Conservation (phyloP, 2,113 vertebrate species). For the Lamprotornis superbus region DNA sequence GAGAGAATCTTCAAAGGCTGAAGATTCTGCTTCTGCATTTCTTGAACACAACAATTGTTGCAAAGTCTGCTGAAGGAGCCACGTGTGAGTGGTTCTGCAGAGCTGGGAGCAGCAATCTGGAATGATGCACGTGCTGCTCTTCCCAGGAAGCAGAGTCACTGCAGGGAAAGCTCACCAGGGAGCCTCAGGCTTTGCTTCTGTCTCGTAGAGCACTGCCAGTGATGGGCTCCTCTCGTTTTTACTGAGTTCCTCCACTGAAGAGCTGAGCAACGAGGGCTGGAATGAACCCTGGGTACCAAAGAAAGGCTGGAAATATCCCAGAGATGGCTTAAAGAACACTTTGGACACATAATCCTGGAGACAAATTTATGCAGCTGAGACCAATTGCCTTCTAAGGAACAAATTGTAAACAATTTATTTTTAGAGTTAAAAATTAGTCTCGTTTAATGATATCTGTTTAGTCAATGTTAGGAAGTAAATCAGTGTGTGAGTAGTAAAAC, state of each 20-base stretch:
- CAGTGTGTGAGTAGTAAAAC: constrained; percentile 57
- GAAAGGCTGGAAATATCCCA: not conserved
- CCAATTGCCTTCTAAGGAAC: not conserved
- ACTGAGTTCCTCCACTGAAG: not conserved
- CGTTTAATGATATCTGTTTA: constrained; percentile 52
- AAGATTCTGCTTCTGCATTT: not conserved
- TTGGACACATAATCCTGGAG: not conserved
- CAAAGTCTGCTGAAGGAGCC: not conserved
- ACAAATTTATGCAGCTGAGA: not conserved
- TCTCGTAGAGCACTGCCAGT: not conserved
- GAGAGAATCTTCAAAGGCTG: not conserved
- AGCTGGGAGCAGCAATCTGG: not conserved
- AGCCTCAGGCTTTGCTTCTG: not conserved
- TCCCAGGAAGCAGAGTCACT: not conserved
- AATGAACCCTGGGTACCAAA: not conserved
- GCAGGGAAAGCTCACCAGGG: not conserved
- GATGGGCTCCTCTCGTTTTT: not conserved
- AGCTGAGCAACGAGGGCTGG: not conserved
- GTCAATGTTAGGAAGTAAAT: constrained; percentile 50
- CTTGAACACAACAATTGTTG: not conserved
- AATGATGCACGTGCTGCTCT: not conserved
- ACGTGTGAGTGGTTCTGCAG: not conserved
- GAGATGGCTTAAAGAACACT: not conserved
- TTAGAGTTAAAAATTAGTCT: constrained; percentile 54
- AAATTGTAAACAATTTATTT: constrained; percentile 39